These are phyloP conservation scores for Eumeta japonica DNA, from an alignment of 1,140 invertebrate species.

Conservation along the genomic window DNA sequence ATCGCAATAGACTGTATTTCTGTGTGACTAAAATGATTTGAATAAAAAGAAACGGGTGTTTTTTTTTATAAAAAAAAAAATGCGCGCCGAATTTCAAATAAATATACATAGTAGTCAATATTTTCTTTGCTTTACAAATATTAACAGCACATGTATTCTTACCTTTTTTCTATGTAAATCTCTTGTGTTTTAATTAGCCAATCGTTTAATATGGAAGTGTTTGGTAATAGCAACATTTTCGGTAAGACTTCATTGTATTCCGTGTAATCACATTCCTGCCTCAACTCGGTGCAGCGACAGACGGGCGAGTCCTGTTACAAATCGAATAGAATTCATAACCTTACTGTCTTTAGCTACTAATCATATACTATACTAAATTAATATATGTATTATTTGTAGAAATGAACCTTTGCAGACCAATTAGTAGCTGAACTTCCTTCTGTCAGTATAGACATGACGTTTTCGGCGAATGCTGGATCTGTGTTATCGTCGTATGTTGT, in stretches of 20 bases:
- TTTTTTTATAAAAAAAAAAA: no score
- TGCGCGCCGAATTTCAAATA: no score
- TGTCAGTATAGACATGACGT: slow-evolving; percentile 19
- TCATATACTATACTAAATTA: no score
- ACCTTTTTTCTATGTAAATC: slow-evolving; percentile 63
- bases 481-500: slow-evolving; percentile 14
- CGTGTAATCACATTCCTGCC: slow-evolving; percentile 26
- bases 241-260: slow-evolving; percentile 11
- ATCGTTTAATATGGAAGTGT: slow-evolving; percentile 30
- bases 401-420: slow-evolving; percentile 27
- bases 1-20: no score
- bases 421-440: slow-evolving; percentile 16
- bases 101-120: no score
- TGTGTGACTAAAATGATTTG: no score
- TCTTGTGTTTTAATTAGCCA: slow-evolving; percentile 63
- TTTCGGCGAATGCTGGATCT: slow-evolving; percentile 19
- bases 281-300: slow-evolving; percentile 23
- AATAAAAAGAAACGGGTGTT: no score
- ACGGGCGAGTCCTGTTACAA: slow-evolving; percentile 29
- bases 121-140: no score
- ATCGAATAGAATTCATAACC: no score
- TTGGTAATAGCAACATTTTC: slow-evolving; percentile 27
- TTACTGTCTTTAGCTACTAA: no score
- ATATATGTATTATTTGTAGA: slow-evolving; percentile 2
- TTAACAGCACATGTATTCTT: no score